Evolutionary conservation across 2,113 vertebrate genomes (phyloP), one percentile per base, ranked within the genome.

Genomic region (Oryzias celebensis): DNA sequence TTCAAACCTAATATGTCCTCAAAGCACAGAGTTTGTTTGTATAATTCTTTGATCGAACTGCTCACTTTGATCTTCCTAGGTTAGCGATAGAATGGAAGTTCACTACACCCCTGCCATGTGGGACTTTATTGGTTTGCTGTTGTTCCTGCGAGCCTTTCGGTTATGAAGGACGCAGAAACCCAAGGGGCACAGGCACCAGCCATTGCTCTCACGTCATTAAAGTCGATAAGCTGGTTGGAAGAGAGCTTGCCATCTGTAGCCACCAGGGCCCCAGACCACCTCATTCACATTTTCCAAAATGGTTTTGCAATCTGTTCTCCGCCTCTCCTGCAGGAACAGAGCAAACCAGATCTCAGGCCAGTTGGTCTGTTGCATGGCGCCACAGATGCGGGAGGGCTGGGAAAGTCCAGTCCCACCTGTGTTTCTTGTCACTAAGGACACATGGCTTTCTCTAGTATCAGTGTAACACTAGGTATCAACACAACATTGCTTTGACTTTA

Each of bases 271-370:
- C 71, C 85, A 16, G 71, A 81, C 78, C 82, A 64, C 80, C 44
- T 65, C 58, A 41, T 70, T 84, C 78, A 82, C 74, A 71, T 87
- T 89, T 89, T 88, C 88, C 80, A 75, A 74, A 81, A 68, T 47
- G 59, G 50, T 77, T 56, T 58, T 52, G 41, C 68, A 72, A 63
- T 61, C 62, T 65, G 44, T 61, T 65, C 54, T 51, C 48, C 52
- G 44, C 65, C 48, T 58, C 65, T 73, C 59, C 62, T 68, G 58
- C 46, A 52, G 41, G 18, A 15, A 52, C 66, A 17, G 18, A 61
- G 18, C 15, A 20, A 49, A 65, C 67, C 22, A 18, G 22, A 77
- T 58, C 51, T 36, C 48, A 31, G 56, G 42, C 59, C 45, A 52
- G 52, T 14, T 15, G 45, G 31, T 54, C 61, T 71, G 44, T 52